Conservation (phyloP, 2,888 invertebrate species). For the Lobophora halterata region DNA sequence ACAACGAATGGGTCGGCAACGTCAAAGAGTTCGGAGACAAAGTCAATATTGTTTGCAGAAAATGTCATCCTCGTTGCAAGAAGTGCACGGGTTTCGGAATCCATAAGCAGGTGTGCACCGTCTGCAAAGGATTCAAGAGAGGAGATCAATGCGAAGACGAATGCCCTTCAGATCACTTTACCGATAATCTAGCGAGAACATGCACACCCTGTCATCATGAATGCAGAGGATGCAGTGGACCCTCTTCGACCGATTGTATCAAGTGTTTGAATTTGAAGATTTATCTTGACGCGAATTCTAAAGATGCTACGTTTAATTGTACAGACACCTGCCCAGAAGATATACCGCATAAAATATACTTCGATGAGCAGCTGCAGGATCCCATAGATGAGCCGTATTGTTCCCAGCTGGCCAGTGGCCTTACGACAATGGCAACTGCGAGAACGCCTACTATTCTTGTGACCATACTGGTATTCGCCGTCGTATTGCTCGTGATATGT, state of each 20-base stretch:
- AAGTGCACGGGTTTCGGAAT: slow-evolving; percentile 94
- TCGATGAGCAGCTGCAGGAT: slow-evolving; percentile 79
- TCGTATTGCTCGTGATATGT: slow-evolving; percentile 78
- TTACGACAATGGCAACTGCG: slow-evolving; percentile 56
- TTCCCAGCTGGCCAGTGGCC: slow-evolving; percentile 79
- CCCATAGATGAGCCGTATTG: slow-evolving; percentile 90
- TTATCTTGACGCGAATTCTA: slow-evolving; percentile 71
- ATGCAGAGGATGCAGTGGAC: slow-evolving; percentile 92
- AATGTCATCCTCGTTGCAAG: slow-evolving; percentile 94
- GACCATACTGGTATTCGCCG: slow-evolving; percentile 78
- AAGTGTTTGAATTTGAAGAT: slow-evolving; percentile 90
- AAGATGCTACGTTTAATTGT: slow-evolving; percentile 89
- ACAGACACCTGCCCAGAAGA: slow-evolving; percentile 90
- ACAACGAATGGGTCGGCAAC: slow-evolving; percentile 91
- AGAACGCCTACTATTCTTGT: slow-evolving; percentile 70
- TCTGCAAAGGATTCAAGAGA: slow-evolving; percentile 91
- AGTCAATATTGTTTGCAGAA: slow-evolving; percentile 92
- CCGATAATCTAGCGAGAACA: slow-evolving; percentile 85
- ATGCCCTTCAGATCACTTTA: slow-evolving; percentile 92
- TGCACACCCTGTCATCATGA: slow-evolving; percentile 90
- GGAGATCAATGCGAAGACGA: slow-evolving; percentile 95
- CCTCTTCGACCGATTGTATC: slow-evolving; percentile 86
- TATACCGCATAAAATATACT: slow-evolving; percentile 88
- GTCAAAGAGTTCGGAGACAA: slow-evolving; percentile 90
- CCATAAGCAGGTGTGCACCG: slow-evolving; percentile 91